phyloP scores from a whole-genome alignment of 2,888 invertebrate genomes.

The Pyrrhosoma nymphula region DNA sequence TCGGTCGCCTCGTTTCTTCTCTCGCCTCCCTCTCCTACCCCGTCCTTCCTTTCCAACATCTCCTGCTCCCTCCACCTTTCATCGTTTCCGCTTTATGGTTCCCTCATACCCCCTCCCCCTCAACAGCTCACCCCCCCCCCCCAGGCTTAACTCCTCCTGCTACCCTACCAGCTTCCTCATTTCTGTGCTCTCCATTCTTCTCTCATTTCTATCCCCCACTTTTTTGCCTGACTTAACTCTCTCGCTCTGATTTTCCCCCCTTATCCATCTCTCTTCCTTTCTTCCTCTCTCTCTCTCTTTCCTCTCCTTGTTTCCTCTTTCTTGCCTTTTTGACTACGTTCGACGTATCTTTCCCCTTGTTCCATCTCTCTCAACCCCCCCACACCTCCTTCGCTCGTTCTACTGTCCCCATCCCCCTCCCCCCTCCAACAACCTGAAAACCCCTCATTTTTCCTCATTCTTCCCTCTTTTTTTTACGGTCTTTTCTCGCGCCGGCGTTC shows the following conservation, averaged over 20 bases:
- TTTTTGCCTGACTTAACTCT: slow-evolving; percentile 44
- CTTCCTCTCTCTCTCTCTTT: neutral
- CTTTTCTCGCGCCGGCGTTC: slow-evolving; percentile 17
- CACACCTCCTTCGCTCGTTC: neutral
- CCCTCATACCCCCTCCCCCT: slow-evolving; percentile 11
- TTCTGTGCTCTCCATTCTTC: neutral
- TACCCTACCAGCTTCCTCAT: slow-evolving; percentile 10
- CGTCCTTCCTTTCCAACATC: neutral
- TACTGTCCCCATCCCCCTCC: too few relatives aligned
- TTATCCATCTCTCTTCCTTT: neutral
- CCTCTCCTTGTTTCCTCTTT: neutral
- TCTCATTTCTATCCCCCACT: neutral
- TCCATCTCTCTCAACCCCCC: neutral
- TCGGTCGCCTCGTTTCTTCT: neutral
- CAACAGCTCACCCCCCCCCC: neutral
- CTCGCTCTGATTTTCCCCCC: neutral
- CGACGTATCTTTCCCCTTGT: neutral
- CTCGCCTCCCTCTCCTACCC: neutral
- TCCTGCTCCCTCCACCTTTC: neutral
- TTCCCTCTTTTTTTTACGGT: neutral
- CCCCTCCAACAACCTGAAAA: too few relatives aligned
- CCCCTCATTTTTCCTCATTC: neutral
- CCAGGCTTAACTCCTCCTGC: neutral
- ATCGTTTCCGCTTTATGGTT: slow-evolving; percentile 33
- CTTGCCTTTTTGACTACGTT: neutral